phyloP scores from a whole-genome alignment of 2,888 invertebrate species.

The Chalcis sispes region DNA sequence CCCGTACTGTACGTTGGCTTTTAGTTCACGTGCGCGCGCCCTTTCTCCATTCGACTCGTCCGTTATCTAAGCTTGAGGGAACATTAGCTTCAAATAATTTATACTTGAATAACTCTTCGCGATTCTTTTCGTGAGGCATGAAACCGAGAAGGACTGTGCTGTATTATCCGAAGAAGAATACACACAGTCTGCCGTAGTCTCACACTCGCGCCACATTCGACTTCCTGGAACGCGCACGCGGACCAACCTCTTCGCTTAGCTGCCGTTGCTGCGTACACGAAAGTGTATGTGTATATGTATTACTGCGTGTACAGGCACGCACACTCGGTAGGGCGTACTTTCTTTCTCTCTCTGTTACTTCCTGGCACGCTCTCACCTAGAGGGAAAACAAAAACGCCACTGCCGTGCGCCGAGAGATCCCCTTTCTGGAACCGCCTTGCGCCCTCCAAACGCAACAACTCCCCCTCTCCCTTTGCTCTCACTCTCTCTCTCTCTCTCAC shows the following conservation, averaged over 20 bases:
- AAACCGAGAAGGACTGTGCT: too few species aligned
- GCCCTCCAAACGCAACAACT: conserved; percentile 7
- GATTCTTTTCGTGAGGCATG: too few species aligned
- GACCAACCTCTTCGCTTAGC: too few species aligned
- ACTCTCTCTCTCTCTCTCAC: neutral
- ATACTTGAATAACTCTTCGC: too few species aligned
- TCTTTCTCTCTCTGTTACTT: neutral
- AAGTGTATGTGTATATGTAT: neutral
- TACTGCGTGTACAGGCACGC: neutral
- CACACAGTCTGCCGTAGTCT: too few species aligned
- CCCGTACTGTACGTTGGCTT: conserved; percentile 16
- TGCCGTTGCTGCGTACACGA: neutral
- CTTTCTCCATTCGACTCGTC: conserved; percentile 39
- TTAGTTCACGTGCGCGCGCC: conserved; percentile 2
- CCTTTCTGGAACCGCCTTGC: conserved; percentile 16
- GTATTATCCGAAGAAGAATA: too few species aligned
- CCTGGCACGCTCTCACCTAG: conserved; percentile 1
- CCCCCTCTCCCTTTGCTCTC: neutral
- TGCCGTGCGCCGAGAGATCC: conserved; percentile 4
- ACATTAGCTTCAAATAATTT: too few species aligned
- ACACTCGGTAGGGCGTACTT: neutral
- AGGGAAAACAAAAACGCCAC: conserved; percentile 44
- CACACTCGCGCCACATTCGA: conserved; percentile 67
- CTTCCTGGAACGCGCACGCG: conserved; percentile 19
- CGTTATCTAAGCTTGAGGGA: too few species aligned